A percentile compares a stretch with the other conserved stretches of the same genome.
Conservation (phyloP, 2,888 invertebrate genomes). For the Andricus curvator region DNA sequence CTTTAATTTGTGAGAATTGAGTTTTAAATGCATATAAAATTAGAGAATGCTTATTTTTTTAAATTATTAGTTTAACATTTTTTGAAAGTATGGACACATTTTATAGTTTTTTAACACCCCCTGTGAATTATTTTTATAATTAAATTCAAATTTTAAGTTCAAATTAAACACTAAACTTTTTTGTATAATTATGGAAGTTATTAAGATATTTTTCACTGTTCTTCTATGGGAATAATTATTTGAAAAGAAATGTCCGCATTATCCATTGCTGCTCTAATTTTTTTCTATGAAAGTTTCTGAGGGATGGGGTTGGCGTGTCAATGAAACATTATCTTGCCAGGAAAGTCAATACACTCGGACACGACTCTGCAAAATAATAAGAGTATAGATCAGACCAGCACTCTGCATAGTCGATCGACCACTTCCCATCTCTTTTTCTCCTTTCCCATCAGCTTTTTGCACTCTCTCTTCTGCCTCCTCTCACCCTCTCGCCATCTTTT, state of each 20-base stretch:
- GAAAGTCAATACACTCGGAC: constrained; percentile 70
- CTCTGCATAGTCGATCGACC: constrained; percentile 24
- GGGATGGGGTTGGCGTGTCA: constrained; percentile 67
- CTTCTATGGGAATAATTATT: too few species aligned
- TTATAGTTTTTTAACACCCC: too few species aligned
- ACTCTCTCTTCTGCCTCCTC: constrained; percentile 27
- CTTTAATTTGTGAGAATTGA: too few species aligned
- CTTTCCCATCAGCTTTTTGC: constrained; percentile 17
- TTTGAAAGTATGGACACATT: too few species aligned
- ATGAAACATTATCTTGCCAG: constrained; percentile 70
- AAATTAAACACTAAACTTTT: too few species aligned
- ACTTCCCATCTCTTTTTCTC: constrained; percentile 43
- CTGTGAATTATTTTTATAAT: too few species aligned
- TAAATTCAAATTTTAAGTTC: too few species aligned
- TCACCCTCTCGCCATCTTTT: constrained; percentile 1
- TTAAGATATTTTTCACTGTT: too few species aligned
- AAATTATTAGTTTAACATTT: too few species aligned
- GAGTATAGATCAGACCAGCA: constrained; percentile 22
- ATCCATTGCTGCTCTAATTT: not conserved
- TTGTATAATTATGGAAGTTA: too few species aligned
- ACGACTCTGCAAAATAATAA: not conserved
- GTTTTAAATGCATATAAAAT: too few species aligned
- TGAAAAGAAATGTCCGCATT: not conserved
- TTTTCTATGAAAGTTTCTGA: not conserved
- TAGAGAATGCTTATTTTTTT: too few species aligned